Conservation (phyloP, 2,797 vertebrate genomes). For the Tragelaphus oryx region DNA sequence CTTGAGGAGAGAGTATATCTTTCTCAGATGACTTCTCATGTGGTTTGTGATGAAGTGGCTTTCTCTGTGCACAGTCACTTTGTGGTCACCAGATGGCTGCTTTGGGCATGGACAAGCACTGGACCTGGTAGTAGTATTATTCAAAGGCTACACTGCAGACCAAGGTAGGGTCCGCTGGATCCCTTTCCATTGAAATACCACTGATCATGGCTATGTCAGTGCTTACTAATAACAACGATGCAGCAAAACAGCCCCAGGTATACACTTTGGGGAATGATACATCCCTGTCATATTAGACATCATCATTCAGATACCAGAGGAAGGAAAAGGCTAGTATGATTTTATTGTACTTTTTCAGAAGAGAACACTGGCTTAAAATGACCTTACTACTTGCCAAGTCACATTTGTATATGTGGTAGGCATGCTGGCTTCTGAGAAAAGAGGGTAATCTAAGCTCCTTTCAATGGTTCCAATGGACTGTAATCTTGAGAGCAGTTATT, state of each 20-base stretch:
- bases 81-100: neutral
- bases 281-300: neutral
- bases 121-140: neutral
- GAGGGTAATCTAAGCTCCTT: neutral
- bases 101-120: neutral
- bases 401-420: neutral
- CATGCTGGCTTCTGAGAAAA: neutral
- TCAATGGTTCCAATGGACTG: neutral
- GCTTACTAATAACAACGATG: neutral
- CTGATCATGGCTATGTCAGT: neutral
- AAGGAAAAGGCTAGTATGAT: neutral
- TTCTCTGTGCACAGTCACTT: neutral
- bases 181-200: neutral
- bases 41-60: neutral
- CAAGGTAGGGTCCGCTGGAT: neutral
- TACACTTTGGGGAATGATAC: neutral
- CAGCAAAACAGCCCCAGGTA: neutral
- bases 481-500: neutral
- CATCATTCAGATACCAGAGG: neutral
- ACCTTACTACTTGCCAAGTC: neutral
- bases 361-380: neutral
- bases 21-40: conserved; percentile 40
- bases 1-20: neutral
- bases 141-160: neutral
- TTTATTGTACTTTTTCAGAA: neutral